These are phyloP conservation scores for Campoletis sonorensis DNA, from an alignment of 1,140 invertebrate species.

Conservation along the genomic window DNA sequence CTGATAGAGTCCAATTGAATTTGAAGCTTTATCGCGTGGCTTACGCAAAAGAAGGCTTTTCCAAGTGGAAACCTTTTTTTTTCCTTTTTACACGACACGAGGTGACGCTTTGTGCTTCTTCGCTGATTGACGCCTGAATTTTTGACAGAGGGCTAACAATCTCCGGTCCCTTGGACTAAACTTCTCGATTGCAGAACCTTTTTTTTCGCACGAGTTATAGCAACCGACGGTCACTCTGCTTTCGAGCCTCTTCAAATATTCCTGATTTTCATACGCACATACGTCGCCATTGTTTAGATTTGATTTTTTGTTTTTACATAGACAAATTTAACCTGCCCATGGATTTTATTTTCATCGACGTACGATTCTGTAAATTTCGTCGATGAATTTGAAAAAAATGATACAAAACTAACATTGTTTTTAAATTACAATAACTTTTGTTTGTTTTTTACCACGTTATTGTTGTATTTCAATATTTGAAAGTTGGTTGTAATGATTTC, in stretches of 20 bases:
- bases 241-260: slow-evolving; percentile 57
- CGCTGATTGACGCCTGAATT: slow-evolving; percentile 55
- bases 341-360: too few species aligned
- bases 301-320: not conserved
- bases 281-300: not conserved
- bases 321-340: too few species aligned
- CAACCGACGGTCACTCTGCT: slow-evolving; percentile 48
- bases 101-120: slow-evolving; percentile 33
- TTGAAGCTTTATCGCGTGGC: slow-evolving; percentile 28
- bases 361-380: too few species aligned
- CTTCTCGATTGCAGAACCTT: slow-evolving; percentile 57
- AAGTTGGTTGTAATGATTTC: not conserved
- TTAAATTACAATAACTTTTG: not conserved
- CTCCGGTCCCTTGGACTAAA: slow-evolving; percentile 28
- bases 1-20: slow-evolving; percentile 53
- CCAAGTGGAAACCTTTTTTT: not conserved
- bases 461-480: not conserved
- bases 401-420: not conserved
- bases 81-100: not conserved
- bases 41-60: slow-evolving; percentile 48
- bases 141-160: slow-evolving; percentile 28
- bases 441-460: too few species aligned
- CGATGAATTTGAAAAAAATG: not conserved
- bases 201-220: slow-evolving; percentile 64
- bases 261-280: slow-evolving; percentile 27